Evolutionary conservation across 2,888 invertebrate genomes (phyloP).

Genomic region (Rutpela maculata): DNA sequence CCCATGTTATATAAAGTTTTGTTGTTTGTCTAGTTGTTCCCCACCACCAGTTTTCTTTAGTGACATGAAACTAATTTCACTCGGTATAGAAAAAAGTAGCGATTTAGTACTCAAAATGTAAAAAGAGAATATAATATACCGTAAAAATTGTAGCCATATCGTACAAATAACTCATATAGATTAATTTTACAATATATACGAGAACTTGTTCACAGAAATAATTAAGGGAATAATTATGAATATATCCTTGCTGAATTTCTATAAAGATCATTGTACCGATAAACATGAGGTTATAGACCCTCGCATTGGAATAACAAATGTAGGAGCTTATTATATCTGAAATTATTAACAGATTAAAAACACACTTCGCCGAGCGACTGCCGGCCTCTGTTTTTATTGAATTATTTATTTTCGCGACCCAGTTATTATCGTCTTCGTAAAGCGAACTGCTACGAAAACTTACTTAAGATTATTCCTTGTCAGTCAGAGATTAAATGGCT

Average conservation of each 20-base stretch:
- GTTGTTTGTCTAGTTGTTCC: too few relatives aligned
- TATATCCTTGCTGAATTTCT: not conserved
- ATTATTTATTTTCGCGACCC: not conserved
- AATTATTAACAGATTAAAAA: slow-evolving; percentile 7
- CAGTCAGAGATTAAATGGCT: not conserved
- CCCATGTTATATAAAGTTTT: too few relatives aligned
- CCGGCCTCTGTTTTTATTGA: not conserved
- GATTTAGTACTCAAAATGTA: too few relatives aligned
- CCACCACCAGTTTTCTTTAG: too few relatives aligned
- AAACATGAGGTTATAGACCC: not conserved
- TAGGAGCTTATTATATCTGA: not conserved
- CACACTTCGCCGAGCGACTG: not conserved
- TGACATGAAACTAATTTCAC: too few relatives aligned
- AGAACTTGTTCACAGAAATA: too few relatives aligned
- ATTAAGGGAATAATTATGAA: not conserved
- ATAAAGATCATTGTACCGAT: not conserved
- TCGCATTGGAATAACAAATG: not conserved
- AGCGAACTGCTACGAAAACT: not conserved
- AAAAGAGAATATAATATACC: too few relatives aligned
- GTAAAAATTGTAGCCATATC: too few relatives aligned
- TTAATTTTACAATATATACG: too few relatives aligned
- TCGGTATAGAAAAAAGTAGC: too few relatives aligned
- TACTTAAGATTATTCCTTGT: not conserved
- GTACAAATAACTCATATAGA: too few relatives aligned
- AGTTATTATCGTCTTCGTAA: not conserved